Percentiles rank a stretch among this genome's conserved stretches.
phyloP scores from a whole-genome alignment of 2,797 vertebrate species.

The Odontamblyopus lacepedii region DNA sequence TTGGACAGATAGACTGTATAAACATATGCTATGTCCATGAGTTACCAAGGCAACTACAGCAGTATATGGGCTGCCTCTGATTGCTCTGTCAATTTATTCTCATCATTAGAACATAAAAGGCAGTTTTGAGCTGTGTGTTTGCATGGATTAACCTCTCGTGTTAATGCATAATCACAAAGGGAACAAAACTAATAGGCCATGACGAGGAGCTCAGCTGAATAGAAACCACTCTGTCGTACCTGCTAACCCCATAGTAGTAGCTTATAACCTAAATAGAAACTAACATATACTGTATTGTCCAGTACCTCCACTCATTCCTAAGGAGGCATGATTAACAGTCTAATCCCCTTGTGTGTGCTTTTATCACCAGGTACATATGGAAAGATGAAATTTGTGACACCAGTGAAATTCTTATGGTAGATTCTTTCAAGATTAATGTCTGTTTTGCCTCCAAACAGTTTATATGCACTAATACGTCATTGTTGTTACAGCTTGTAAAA shows the following conservation, averaged over 20 bases:
- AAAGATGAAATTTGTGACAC: slow-evolving; percentile 87
- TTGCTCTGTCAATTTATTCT: slow-evolving; percentile 30
- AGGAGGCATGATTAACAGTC: not conserved
- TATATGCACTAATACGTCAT: slow-evolving; percentile 14
- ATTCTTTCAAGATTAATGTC: slow-evolving; percentile 12
- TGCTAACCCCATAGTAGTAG: slow-evolving; percentile 23
- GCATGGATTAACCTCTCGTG: slow-evolving; percentile 38
- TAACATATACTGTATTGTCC: not conserved
- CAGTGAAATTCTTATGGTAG: slow-evolving; percentile 86
- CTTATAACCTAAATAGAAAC: not conserved
- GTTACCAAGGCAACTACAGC: slow-evolving; percentile 37
- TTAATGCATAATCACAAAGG: slow-evolving; percentile 52
- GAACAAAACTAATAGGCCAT: slow-evolving; percentile 1
- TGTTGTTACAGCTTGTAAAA: slow-evolving; percentile 83
- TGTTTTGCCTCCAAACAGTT: not conserved
- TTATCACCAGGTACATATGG: slow-evolving; percentile 83
- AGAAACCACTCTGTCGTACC: slow-evolving; percentile 14
- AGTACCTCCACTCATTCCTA: not conserved
- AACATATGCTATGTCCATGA: not conserved
- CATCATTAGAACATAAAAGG: slow-evolving; percentile 12
- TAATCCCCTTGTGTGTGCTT: not conserved
- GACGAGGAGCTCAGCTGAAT: slow-evolving; percentile 6
- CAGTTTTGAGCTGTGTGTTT: slow-evolving; percentile 16
- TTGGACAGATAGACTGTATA: not conserved
- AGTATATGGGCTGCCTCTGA: slow-evolving; percentile 23